Evolutionary conservation across 2,797 vertebrate species (phyloP), one percentile per base, ranked within the genome.

Genomic region (Manis javanica): DNA sequence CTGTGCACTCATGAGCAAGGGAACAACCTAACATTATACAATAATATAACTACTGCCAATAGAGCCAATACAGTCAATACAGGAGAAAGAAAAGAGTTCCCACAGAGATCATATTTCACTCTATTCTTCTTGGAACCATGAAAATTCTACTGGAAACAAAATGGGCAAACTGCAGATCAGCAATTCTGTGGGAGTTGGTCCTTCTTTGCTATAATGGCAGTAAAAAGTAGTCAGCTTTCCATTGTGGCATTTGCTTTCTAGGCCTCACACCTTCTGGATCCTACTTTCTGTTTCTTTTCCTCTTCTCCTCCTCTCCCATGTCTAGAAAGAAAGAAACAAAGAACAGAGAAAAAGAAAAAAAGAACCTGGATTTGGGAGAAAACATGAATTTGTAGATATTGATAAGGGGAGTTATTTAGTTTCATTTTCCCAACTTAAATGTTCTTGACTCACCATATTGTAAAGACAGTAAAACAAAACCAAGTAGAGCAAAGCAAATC

Each of bases 71-170:
- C 46, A 46, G 46, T 11, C 46, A 46, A 46, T 46, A 46, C 46
- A 46, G 31, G 5, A 26, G 51, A 88, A 84, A 92, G 19, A 77
- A 77, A 71, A 37, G 15, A 39, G 18, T 57, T 81, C 71, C 88
- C 84, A 15, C 23, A 91, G 19, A 78, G 34, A 37, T 63, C 26
- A 49, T 51, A 90, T 68, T 74, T 64, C 31, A 26, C 23, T 21
- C 87, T 77, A 29, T 88, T 83, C 9, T 34, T 75, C 37, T 81
- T 90, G 18, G 12, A 81, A 74, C 3, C 72, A 46, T 89, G 46
- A 93, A 90, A 91, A 94, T 71, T 71, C 78, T 81, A 92, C 39
- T 77, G 11, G 26, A 84, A 87, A 81, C 5, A 71, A 90, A 95
- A 53, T 66, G 31, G 31, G n/a, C 2, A 59, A 78, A 51, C 2